Evolutionary conservation across 1,140 invertebrate species (phyloP), one percentile per base, ranked within the genome.

Genomic region (Cotesia chilonis): DNA sequence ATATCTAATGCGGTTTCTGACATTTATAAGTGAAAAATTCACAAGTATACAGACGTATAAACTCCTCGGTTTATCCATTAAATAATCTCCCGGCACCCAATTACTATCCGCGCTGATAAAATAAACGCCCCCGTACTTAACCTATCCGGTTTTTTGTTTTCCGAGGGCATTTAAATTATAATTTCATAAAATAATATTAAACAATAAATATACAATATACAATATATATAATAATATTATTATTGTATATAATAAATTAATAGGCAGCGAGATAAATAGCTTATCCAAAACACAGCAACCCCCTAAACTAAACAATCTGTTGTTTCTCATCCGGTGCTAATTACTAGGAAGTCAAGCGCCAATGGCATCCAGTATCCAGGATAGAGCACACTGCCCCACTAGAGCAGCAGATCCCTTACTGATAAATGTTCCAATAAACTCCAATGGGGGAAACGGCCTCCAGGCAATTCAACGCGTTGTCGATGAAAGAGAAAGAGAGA

Each of bases 401-500:
- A 64, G 52, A 51, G 64, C 47, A 12, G 55, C 37, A 51, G 64
- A n/a, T 51, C 38, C 51, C 65, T 70, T 73, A 70, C 71, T 71
- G 69, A 73, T 76, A 76, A 73, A 76, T 73, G 72, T 73, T 68
- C 72, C 72, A 75, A 75, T 72, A 75, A 72, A 63, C 59, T 67
- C 28, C 28, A 28, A 28, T 28, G 28, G 54, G 70, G 51, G 59
- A 35, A 60, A 37, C 47, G 28, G 41, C 47, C 10, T n/a, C 36
- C 63, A 17, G 14, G 41, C 55, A 72, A 72, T 72, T 72, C 63
- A 37, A 67, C 70, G 38, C 17, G 64, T 72, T 55, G 70, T 72
- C 70, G 38, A 10, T 38, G 41, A 66, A 41, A 38, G 64, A 28
- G 17, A 59, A 20, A 69, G 55, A 69, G 55, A 59, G 59, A 36